phyloP scores from a whole-genome alignment of 2,888 invertebrate species.

The Xanthia togata region DNA sequence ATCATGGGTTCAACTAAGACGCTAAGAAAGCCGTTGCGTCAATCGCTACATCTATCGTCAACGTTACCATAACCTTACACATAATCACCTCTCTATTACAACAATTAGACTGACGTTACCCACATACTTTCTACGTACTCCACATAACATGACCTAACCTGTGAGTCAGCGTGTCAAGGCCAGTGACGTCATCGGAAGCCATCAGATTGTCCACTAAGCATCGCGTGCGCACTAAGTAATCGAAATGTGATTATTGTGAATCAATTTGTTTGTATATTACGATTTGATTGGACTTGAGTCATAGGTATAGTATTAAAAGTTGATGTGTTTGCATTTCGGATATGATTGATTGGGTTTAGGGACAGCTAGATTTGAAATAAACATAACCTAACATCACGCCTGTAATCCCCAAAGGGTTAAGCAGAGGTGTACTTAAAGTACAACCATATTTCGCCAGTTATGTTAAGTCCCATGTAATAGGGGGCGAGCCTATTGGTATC shows the following conservation, averaged over 20 bases:
- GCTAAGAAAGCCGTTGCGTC: not conserved
- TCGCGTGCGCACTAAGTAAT: constrained; percentile 63
- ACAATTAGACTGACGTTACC: constrained; percentile 12
- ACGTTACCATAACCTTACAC: not conserved
- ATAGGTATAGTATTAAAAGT: constrained; percentile 32
- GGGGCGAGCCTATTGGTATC: no score
- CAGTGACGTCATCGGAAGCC: constrained; percentile 53
- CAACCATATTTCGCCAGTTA: not conserved
- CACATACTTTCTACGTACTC: constrained; percentile 46
- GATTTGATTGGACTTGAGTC: constrained; percentile 55
- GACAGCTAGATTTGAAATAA: not conserved
- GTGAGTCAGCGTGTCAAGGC: constrained; percentile 63
- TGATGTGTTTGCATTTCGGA: constrained; percentile 34
- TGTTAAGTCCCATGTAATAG: not conserved
- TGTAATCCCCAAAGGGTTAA: not conserved
- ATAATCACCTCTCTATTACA: not conserved
- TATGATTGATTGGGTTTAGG: not conserved
- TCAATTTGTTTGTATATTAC: constrained; percentile 61
- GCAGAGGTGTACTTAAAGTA: not conserved
- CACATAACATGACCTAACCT: constrained; percentile 56
- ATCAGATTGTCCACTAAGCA: constrained; percentile 46
- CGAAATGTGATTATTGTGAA: constrained; percentile 62
- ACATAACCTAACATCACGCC: not conserved
- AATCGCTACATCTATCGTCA: not conserved
- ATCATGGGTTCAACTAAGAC: not conserved